Conservation (phyloP, 2,113 vertebrate species). For the Clinocottus analis region DNA sequence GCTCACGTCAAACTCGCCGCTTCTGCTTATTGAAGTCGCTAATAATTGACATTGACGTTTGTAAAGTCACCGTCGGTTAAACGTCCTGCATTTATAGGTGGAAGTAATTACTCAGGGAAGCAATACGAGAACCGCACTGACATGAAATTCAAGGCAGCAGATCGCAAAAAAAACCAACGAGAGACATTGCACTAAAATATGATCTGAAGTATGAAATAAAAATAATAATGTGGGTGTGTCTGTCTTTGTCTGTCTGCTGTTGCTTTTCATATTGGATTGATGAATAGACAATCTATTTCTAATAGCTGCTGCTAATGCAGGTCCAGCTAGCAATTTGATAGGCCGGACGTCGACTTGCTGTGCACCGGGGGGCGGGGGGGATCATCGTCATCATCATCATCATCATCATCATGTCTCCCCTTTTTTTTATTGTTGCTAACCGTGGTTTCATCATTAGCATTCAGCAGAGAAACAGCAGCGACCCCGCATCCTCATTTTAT, state of each 20-base stretch:
- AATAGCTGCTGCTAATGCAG: too few relatives aligned
- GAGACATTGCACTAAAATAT: neutral
- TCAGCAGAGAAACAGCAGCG: neutral
- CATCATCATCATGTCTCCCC: neutral
- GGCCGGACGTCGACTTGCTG: neutral
- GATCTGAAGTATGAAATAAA: neutral
- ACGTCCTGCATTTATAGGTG: neutral
- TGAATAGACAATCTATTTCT: slow-evolving; percentile 18
- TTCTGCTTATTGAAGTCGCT: neutral
- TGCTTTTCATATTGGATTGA: slow-evolving; percentile 46
- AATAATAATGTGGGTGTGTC: too few relatives aligned
- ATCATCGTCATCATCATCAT: too few relatives aligned
- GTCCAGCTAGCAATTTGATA: neutral
- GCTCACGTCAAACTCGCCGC: neutral
- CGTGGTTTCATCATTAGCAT: neutral
- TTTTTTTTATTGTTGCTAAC: neutral
- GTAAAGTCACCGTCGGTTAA: neutral
- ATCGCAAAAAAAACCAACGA: neutral
- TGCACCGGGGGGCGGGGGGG: too few relatives aligned
- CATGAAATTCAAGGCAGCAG: neutral
- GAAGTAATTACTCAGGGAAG: neutral
- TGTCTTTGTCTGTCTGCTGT: too few relatives aligned
- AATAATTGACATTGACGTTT: neutral
- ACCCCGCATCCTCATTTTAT: neutral
- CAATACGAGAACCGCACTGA: neutral